Base-by-base conservation (phyloP, 1,140 invertebrate genomes). In the Centruroides sculpturatus region DNA sequence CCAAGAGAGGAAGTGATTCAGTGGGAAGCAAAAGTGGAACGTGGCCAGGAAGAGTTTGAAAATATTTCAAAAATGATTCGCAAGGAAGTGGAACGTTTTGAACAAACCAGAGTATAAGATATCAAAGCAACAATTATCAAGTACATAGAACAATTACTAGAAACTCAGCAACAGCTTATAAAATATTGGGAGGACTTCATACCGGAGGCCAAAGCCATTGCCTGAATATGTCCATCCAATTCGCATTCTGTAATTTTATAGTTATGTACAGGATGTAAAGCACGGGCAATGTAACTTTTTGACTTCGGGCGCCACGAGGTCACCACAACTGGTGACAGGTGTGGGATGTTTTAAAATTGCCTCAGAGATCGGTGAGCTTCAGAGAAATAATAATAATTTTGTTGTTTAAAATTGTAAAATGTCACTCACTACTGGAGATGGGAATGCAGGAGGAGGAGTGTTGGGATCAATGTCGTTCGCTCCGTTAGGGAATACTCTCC, bases 31-130 rank as follows among this genome's bases (percentile, higher is more conserved):
- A 97, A 97, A 76, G 92, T 98, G 8, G 92, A 97, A 69, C 82
- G 92, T 66, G 89, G 92, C 8, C 90, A 98, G 72, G 89, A 96
- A 70, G 92, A 97, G 70, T 99, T 99, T 76, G 87, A 97, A 71
- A 85, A 86, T 68, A 97, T 99, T 71, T 98, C 93, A 1, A 84
- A 85, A 66, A 91, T 91, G 75, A 98, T 99, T 65, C 92, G 96
- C 71, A 87, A 88, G 61, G 96, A 99, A 76, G 82, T 98, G 72
- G 89, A 94, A 66, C 79, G 87, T 41, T 96, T 96, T 76, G 93
- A 98, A 72, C 79, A 86, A 59, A 81, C 85, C 55, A 81, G 94
- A 68, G 84, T 95, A 11, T 80, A 84, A 60, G 95, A 98, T 72
- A 94, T 99, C 71, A 93, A 94, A 70, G 79, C 82, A 52, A 86